phyloP scores from a whole-genome alignment of 2,113 vertebrate species.

The Pseudolaguvia tuberculata region DNA sequence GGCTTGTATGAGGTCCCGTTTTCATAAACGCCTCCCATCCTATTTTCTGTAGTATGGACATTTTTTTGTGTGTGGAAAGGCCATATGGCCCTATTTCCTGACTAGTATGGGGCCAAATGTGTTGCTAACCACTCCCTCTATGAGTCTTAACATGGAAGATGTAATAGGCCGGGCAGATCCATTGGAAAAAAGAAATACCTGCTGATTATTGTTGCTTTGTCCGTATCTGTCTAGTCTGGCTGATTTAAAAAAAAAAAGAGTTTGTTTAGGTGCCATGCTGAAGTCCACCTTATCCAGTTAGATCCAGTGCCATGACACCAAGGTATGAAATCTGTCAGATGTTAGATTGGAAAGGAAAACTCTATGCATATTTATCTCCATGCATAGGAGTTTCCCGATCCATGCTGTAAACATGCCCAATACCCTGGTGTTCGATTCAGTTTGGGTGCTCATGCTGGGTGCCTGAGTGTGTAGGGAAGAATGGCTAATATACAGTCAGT shows the following conservation, averaged over 20 bases:
- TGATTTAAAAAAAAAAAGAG: conserved; percentile 43
- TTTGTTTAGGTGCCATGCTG: conserved; percentile 34
- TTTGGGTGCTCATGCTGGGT: conserved; percentile 53
- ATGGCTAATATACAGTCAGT: conserved; percentile 53
- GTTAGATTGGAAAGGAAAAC: conserved; percentile 36
- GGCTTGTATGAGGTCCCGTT: conserved; percentile 26
- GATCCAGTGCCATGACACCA: conserved; percentile 39
- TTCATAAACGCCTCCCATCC: conserved; percentile 22
- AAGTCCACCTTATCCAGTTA: conserved; percentile 29
- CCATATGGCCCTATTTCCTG: conserved; percentile 33
- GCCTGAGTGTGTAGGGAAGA: conserved; percentile 7
- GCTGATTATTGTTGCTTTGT: conserved; percentile 25
- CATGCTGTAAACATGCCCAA: conserved; percentile 15
- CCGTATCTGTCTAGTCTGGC: conserved; percentile 9
- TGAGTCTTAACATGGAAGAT: conserved; percentile 26
- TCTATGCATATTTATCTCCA: conserved; percentile 23
- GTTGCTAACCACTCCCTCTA: conserved; percentile 37
- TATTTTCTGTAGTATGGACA: conserved; percentile 24
- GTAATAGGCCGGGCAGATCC: conserved; percentile 25
- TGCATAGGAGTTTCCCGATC: conserved; percentile 8
- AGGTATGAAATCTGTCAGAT: conserved; percentile 37
- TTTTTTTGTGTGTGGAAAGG: conserved; percentile 27
- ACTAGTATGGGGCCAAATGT: conserved; percentile 22
- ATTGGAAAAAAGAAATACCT: not conserved
- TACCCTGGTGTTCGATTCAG: not conserved